A percentile compares a stretch with the other conserved stretches of the same genome.
phyloP scores from a whole-genome alignment of 2,113 vertebrate species.

The Otis tarda region DNA sequence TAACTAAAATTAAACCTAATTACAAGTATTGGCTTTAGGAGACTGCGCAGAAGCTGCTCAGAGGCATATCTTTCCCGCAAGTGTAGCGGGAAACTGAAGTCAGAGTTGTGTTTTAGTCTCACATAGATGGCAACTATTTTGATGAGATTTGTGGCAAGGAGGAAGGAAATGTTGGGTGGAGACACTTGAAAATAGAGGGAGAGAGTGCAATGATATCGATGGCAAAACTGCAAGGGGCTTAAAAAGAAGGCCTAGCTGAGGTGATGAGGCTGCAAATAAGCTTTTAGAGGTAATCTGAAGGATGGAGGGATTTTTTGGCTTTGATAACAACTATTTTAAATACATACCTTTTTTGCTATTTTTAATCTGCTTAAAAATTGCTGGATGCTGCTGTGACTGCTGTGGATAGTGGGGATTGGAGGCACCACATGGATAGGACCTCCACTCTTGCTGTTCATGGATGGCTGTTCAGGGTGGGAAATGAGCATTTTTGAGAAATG shows the following conservation, averaged over 20 bases:
- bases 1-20: slow-evolving; percentile 30
- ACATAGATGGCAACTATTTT: neutral
- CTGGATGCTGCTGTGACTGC: neutral
- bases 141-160: neutral
- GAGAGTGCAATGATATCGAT: neutral
- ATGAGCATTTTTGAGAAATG: neutral
- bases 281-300: neutral
- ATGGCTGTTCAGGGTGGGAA: neutral
- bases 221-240: neutral
- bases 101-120: neutral
- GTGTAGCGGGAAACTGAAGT: neutral
- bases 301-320: neutral
- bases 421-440: rapidly evolving
- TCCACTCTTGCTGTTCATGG: neutral
- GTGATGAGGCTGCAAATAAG: neutral
- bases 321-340: neutral
- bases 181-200: neutral
- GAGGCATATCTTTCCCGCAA: neutral
- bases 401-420: neutral
- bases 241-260: neutral
- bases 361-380: neutral
- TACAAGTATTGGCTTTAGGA: neutral
- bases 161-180: neutral
- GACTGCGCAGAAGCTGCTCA: neutral
- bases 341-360: neutral